Conservation (phyloP, 1,140 invertebrate genomes). For the Parapsyche elsis region DNA sequence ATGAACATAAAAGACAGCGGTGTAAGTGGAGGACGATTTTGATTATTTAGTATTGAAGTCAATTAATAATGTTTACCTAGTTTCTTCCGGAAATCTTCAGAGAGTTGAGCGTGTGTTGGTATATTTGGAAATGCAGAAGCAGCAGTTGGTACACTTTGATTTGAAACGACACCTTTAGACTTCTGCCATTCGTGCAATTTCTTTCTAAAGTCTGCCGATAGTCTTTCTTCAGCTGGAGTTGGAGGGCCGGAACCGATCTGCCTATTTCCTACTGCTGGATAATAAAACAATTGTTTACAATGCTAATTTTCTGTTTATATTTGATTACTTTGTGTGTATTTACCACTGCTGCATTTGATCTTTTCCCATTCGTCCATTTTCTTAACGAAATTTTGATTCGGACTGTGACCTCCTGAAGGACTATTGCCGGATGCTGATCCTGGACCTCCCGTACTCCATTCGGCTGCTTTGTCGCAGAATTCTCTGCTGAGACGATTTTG, state of each 20-base stretch:
- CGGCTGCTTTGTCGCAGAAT: conserved; percentile 61
- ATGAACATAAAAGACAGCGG: background rate
- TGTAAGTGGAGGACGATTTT: too few species aligned
- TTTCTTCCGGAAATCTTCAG: conserved; percentile 77
- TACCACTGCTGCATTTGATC: conserved; percentile 18
- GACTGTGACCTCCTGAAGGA: conserved; percentile 25
- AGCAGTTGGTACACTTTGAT: conserved; percentile 54
- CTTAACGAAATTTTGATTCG: conserved; percentile 11
- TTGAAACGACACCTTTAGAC: conserved; percentile 70
- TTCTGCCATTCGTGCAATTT: conserved; percentile 88
- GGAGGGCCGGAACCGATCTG: conserved; percentile 45
- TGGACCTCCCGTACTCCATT: conserved; percentile 9
- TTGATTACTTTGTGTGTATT: too few species aligned
- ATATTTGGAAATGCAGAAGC: conserved; percentile 59
- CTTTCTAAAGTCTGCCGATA: conserved; percentile 82
- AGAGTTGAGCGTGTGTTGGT: conserved; percentile 70
- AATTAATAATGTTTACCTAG: conserved; percentile 62
- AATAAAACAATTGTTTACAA: conserved; percentile 28
- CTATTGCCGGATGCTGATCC: conserved; percentile 6
- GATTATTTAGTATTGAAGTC: too few species aligned
- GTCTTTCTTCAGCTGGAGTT: conserved; percentile 70
- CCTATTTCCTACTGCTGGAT: background rate
- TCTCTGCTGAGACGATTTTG: conserved; percentile 63
- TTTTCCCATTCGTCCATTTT: conserved; percentile 40
- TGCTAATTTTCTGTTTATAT: background rate